Base-by-base conservation (phyloP, 2,797 vertebrate genomes). In the Loris lydekkerianus region DNA sequence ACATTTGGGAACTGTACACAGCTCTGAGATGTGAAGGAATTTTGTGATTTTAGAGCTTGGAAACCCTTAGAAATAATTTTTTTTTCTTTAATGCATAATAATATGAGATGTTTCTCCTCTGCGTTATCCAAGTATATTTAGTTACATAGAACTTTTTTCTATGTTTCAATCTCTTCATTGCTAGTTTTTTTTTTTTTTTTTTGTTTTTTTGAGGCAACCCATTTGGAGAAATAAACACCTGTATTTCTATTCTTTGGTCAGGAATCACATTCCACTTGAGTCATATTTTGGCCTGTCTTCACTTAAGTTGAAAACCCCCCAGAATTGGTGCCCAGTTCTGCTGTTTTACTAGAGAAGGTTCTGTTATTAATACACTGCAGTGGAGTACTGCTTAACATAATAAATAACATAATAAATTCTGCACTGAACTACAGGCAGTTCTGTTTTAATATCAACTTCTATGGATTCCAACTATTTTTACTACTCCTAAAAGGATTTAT, bases 291-390 rank as follows among this genome's bases (percentile, higher is more conserved):
- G 65, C 17, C 40, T 83, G 18, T 78, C 23, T 78, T 23, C 46
- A 43, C 11, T 73, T 23, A 53, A 67, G 75, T 20, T 61, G 7
- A 21, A 76, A 14, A 56, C 13, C 9, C 0, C 2, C 11, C n/a
- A 67, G 31, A 86, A 77, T 21, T 20, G 56, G 63, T 46, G n/a
- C 9, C 25, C 3, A 84, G n/a, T 40, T 73, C 15, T 46, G 20
- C 18, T 49, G 31, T 37, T 72, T 96, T 4, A 88, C 76, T 83
- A 76, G 88, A 78, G 37, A 84, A 76, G 58, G 85, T 67, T 78
- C 53, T 95, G 61, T 40, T 10, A 27, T n/a, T 83, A 11, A 65
- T 31, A 37, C 43, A 17, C 20, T 49, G 89, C n/a, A 60, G 37
- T 37, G 27, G 49, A 60, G 29, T 63, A 29, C 11, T 43, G 17